phyloP scores from a whole-genome alignment of 2,797 vertebrate genomes.

The Petrocephalus schoutedeni region DNA sequence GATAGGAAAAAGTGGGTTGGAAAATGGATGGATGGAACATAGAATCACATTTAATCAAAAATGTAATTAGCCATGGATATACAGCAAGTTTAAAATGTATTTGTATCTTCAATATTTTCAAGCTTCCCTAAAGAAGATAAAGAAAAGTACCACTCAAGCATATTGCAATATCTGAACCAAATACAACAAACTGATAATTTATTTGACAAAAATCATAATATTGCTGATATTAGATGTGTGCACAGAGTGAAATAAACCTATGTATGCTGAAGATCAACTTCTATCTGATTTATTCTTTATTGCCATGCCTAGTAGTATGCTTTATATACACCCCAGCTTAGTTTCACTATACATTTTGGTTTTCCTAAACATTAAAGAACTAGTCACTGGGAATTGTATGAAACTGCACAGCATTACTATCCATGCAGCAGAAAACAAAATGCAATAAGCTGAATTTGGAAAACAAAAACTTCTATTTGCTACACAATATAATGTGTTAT shows the following conservation, averaged over 20 bases:
- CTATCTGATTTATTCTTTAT: background rate
- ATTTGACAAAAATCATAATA: background rate
- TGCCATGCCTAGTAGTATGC: background rate
- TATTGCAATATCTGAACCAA: background rate
- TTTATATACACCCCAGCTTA: background rate
- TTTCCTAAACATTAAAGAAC: background rate
- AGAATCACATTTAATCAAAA: background rate
- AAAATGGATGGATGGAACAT: background rate
- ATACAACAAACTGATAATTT: background rate
- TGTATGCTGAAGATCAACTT: background rate
- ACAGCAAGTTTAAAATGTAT: background rate
- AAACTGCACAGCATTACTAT: background rate
- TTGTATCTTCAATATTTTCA: background rate
- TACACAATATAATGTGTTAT: background rate
- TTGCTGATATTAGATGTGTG: background rate
- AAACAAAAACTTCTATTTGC: background rate
- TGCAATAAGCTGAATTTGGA: background rate
- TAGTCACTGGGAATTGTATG: background rate
- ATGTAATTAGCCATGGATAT: background rate
- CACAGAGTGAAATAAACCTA: background rate
- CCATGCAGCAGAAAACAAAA: background rate
- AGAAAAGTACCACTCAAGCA: background rate
- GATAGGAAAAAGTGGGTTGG: too few species aligned
- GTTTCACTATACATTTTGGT: background rate
- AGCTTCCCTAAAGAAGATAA: background rate